These are phyloP conservation scores for Rousettus leschenaultii DNA, from an alignment of 2,113 vertebrate species.

Conservation along the genomic window DNA sequence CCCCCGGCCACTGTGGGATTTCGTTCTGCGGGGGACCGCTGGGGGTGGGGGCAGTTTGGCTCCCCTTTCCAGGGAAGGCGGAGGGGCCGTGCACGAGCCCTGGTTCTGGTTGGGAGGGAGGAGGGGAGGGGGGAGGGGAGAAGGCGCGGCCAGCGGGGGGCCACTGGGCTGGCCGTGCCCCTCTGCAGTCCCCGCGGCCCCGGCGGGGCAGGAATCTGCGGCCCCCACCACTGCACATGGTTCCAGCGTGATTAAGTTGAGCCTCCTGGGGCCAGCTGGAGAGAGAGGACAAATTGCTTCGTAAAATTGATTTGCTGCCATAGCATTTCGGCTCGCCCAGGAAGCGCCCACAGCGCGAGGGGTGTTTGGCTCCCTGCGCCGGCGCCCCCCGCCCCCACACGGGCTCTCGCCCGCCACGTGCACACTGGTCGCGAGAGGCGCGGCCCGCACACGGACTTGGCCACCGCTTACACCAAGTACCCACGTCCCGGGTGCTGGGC, in stretches of 20 bases:
- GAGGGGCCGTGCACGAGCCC: neutral
- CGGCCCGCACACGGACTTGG: neutral
- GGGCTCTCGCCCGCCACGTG: too few species aligned
- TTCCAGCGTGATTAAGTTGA: slow-evolving; percentile 33
- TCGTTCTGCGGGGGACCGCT: too few species aligned
- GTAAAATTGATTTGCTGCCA: slow-evolving; percentile 19
- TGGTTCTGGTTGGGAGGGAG: neutral
- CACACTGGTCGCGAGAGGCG: neutral
- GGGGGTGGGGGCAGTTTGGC: neutral
- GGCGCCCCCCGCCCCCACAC: fast-evolving
- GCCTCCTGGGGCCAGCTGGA: slow-evolving; percentile 29
- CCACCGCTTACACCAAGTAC: neutral
- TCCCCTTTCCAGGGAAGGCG: neutral
- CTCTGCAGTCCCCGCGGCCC: neutral
- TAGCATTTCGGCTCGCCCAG: neutral
- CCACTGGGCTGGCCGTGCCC: neutral
- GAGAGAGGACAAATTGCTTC: slow-evolving; percentile 29
- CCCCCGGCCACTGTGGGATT: neutral
- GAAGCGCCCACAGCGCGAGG: neutral
- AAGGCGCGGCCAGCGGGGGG: neutral
- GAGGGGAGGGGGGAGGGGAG: too few species aligned
- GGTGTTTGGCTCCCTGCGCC: fast-evolving
- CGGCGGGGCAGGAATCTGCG: neutral
- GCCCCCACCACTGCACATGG: neutral
- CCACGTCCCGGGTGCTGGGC: fast-evolving